Percentiles rank a stretch among this genome's conserved stretches.
Evolutionary conservation across 2,113 vertebrate genomes (phyloP).

Genomic region (Oncorhynchus gorbuscha): DNA sequence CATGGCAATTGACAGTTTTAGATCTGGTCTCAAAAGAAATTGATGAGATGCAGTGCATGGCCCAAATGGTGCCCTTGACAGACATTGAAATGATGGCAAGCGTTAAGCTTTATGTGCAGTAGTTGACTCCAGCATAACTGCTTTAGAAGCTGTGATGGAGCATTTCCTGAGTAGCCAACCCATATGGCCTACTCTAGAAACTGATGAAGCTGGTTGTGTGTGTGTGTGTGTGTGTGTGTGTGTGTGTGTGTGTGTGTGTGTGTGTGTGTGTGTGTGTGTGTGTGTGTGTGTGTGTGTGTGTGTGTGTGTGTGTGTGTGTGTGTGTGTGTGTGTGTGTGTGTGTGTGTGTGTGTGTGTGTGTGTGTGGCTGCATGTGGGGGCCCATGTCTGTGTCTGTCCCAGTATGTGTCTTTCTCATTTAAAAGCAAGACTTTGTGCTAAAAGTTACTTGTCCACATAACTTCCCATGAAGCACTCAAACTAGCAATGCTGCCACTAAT

Average conservation of each 20-base stretch:
- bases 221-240: neutral
- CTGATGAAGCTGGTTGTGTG: neutral
- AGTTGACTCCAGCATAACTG: constrained; percentile 65
- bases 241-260: neutral
- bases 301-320: neutral
- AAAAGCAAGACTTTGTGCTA: constrained; percentile 12
- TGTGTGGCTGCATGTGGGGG: neutral
- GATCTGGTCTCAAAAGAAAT: constrained; percentile 61
- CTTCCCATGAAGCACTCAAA: constrained; percentile 33
- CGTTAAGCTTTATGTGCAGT: constrained; percentile 68
- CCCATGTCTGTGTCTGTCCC: neutral
- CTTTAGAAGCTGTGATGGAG: constrained; percentile 54
- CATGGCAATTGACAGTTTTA: constrained; percentile 55
- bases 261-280: constrained; percentile 3
- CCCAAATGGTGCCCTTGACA: constrained; percentile 69
- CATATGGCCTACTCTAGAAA: constrained; percentile 26
- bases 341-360: neutral
- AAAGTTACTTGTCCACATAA: constrained; percentile 38
- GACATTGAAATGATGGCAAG: constrained; percentile 65
- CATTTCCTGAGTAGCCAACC: constrained; percentile 45
- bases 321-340: neutral
- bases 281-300: neutral
- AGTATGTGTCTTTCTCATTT: constrained; percentile 3
- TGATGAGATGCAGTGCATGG: constrained; percentile 53
- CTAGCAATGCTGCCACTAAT: constrained; percentile 33